A percentile compares a stretch with the other conserved stretches of the same genome.
Evolutionary conservation across 2,797 vertebrate genomes (phyloP).

Genomic region (Falco columbarius): DNA sequence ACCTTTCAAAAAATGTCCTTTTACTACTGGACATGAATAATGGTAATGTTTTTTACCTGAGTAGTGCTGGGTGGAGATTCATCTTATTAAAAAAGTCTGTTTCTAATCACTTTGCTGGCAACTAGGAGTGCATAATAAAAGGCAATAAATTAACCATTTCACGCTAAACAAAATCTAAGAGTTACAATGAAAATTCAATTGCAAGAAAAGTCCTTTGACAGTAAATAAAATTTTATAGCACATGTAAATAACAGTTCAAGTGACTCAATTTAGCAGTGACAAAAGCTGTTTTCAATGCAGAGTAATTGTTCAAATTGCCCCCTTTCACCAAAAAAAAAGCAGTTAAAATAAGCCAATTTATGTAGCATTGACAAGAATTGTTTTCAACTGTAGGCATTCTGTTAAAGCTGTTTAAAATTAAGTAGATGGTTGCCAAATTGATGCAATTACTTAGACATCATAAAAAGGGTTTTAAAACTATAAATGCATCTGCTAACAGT

Average conservation of each 20-base stretch:
- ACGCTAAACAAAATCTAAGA: slow-evolving; percentile 29
- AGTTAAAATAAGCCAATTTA: slow-evolving; percentile 58
- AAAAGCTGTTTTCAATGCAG: slow-evolving; percentile 66
- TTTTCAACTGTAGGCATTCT: slow-evolving; percentile 58
- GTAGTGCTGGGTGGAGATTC: not conserved
- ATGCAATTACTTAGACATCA: slow-evolving; percentile 62
- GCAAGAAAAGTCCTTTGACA: slow-evolving; percentile 27
- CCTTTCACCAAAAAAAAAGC: slow-evolving; percentile 3
- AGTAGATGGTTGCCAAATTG: slow-evolving; percentile 57
- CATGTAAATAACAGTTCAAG: slow-evolving; percentile 60
- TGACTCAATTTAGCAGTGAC: slow-evolving; percentile 52
- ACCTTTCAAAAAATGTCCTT: not conserved
- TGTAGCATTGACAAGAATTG: slow-evolving; percentile 54
- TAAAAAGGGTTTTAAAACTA: slow-evolving; percentile 48
- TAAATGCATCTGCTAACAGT: slow-evolving; percentile 47
- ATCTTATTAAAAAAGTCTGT: not conserved
- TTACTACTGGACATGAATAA: not conserved
- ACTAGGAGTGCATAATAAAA: not conserved
- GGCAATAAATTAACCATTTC: slow-evolving; percentile 21
- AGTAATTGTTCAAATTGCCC: slow-evolving; percentile 63
- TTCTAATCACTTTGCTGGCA: not conserved
- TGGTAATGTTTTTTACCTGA: not conserved
- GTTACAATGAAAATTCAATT: slow-evolving; percentile 23
- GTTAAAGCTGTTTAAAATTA: slow-evolving; percentile 70
- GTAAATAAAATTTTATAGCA: slow-evolving; percentile 62